Evolutionary conservation across 2,113 vertebrate species (phyloP).

Genomic region (Heloderma charlesbogerti): DNA sequence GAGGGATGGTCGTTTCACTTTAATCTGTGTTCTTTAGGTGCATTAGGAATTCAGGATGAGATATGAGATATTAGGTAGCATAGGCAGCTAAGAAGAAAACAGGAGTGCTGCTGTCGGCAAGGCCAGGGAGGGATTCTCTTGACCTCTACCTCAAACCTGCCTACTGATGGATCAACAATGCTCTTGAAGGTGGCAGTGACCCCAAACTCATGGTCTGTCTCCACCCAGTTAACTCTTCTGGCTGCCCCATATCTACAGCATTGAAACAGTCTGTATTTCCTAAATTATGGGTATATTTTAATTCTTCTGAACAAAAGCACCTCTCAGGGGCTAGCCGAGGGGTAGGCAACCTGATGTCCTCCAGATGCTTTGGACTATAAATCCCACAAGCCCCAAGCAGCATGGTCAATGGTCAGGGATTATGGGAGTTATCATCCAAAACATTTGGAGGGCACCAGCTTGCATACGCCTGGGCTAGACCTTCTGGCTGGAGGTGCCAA

Average conservation of each 20-base stretch:
- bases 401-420: no score
- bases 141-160: neutral
- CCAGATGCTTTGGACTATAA: no score
- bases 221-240: neutral
- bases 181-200: neutral
- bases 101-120: neutral
- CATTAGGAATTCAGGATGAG: neutral
- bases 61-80: neutral
- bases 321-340: neutral
- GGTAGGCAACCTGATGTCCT: no score
- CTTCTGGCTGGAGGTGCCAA: neutral
- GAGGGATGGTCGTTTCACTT: neutral
- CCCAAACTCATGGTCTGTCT: neutral
- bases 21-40: neutral
- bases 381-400: no score
- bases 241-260: neutral
- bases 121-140: neutral
- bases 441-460: no score
- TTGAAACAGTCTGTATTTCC: neutral
- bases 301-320: neutral
- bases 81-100: neutral
- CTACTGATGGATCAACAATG: neutral
- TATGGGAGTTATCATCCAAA: no score
- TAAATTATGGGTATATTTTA: neutral
- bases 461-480: neutral